Evolutionary conservation across 2,113 vertebrate genomes (phyloP), one percentile per base, ranked within the genome.

Genomic region (Thermophis baileyi): DNA sequence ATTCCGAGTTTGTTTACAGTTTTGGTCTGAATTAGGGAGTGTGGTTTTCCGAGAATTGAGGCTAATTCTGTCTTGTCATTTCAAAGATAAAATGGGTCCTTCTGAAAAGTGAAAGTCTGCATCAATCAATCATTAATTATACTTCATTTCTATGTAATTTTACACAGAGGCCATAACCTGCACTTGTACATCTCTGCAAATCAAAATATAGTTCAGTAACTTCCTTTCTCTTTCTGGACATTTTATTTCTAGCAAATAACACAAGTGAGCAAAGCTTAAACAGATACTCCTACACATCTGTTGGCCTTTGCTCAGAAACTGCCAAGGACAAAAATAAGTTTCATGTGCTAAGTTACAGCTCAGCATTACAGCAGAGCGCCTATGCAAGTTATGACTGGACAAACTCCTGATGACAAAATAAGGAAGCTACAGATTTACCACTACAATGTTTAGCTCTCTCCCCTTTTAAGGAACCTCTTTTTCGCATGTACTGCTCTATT

Each of bases 281-380:
- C 0, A 57, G 50, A 90, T 89, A 92, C 90, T 91, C 90, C 4
- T 22, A 16, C 63, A 86, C 55, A 94, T 95, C 94, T 16, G 4
- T 6, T 89, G 55, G 81, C 93, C 92, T 95, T 81, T 53, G 90
- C n/a, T 96, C 60, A n/a, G 54, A 85, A 63, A 88, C 93, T 93
- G 51, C 90, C 60, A 63, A 57, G 93, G 90, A 89, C 69, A 94
- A 95, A 95, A 50, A 85, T 47, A 95, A 91, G 60, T 22, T 0
- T 0, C 91, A 81, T 5, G 46, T 89, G n/a, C 91, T 93, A 55
- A 93, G 95, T 94, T 93, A 95, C 91, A 95, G 90, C 93, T 94
- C 93, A 94, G 92, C 25, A 74, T 57, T 92, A 96, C 90, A 95
- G 92, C 96, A 93, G 95, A 95, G 69, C 87, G 87, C 95, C 94